A percentile compares a stretch with the other conserved stretches of the same genome.
Evolutionary conservation across 2,888 invertebrate genomes (phyloP).

Genomic region (Tenthredo livida): DNA sequence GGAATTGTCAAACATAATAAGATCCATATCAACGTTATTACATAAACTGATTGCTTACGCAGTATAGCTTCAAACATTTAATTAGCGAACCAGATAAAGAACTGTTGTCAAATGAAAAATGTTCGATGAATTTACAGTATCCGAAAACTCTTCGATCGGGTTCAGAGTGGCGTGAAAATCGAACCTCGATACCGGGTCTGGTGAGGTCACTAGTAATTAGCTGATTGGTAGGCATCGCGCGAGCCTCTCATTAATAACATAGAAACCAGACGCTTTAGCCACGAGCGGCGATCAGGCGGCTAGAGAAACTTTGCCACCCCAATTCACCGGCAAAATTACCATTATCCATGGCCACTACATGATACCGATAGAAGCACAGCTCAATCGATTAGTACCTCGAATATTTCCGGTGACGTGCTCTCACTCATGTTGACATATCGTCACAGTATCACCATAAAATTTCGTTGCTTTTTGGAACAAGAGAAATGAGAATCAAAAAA

Average conservation of each 20-base stretch:
- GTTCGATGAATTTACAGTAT: neutral
- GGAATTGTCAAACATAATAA: neutral
- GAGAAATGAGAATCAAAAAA: neutral
- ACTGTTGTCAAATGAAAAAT: neutral
- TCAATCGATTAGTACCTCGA: constrained; percentile 11
- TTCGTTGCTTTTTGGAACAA: too few species aligned
- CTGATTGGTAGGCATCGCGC: constrained; percentile 62
- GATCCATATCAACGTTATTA: neutral
- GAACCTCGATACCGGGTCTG: constrained; percentile 53
- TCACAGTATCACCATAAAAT: neutral
- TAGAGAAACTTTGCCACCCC: constrained; percentile 48
- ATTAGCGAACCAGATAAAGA: neutral
- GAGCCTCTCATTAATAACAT: constrained; percentile 62
- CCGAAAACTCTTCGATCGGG: constrained; percentile 1
- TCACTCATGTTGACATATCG: neutral
- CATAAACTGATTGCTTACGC: neutral
- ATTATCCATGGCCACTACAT: constrained; percentile 50
- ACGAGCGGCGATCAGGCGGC: constrained; percentile 39
- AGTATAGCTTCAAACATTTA: neutral
- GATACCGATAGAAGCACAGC: constrained; percentile 28
- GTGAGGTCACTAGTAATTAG: constrained; percentile 56
- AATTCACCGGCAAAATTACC: constrained; percentile 35
- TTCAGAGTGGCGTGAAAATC: constrained; percentile 24
- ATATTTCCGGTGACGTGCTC: constrained; percentile 4
- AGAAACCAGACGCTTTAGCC: constrained; percentile 53